Percentiles rank a stretch among this genome's conserved stretches.
phyloP scores from a whole-genome alignment of 2,888 invertebrate genomes.

The Drosophila mettleri region DNA sequence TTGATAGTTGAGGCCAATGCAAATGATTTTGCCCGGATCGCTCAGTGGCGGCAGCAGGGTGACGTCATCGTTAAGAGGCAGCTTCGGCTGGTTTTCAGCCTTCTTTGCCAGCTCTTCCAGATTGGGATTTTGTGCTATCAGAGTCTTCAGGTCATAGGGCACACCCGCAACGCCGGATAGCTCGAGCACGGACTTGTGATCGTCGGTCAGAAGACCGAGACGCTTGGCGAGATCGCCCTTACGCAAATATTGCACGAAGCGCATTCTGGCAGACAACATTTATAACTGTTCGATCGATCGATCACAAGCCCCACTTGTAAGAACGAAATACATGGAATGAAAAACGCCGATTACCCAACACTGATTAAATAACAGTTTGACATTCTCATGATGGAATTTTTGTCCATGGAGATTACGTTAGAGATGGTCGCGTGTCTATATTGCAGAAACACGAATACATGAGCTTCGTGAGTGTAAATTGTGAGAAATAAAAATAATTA shows the following conservation, averaged over 20 bases:
- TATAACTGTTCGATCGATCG: constrained; percentile 48
- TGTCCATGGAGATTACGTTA: constrained; percentile 19
- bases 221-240: constrained; percentile 86
- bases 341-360: constrained; percentile 26
- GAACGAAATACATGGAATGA: constrained; percentile 29
- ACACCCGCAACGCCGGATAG: constrained; percentile 83
- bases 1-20: constrained; percentile 94
- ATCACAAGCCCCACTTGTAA: constrained; percentile 13
- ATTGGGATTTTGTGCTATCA: constrained; percentile 84
- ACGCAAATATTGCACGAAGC: constrained; percentile 89
- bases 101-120: constrained; percentile 79
- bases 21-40: constrained; percentile 92
- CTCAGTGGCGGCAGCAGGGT: constrained; percentile 88
- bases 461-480: not conserved
- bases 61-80: constrained; percentile 59
- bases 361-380: constrained; percentile 29
- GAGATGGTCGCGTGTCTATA: constrained; percentile 1
- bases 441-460: not conserved
- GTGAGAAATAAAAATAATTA: not conserved
- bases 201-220: constrained; percentile 88
- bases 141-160: constrained; percentile 83
- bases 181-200: constrained; percentile 89
- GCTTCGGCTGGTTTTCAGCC: constrained; percentile 42
- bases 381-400: constrained; percentile 40
- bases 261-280: constrained; percentile 82